Percentiles rank a stretch among this genome's conserved stretches.
phyloP scores from a whole-genome alignment of 2,113 vertebrate species.

The Strix aluco region DNA sequence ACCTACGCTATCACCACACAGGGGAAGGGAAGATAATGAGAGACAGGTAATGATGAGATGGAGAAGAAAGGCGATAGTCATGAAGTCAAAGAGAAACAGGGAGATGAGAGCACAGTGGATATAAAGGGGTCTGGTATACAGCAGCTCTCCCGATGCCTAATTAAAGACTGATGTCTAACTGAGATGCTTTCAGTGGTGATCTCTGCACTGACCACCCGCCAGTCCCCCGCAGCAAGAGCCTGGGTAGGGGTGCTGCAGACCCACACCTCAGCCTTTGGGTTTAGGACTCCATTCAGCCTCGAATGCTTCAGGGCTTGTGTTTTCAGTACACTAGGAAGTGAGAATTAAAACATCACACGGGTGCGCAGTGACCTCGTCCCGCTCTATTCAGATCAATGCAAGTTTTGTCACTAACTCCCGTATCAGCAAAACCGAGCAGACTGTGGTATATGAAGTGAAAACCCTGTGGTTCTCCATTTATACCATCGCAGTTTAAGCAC shows the following conservation, averaged over 20 bases:
- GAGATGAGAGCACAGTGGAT: neutral
- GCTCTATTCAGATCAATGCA: neutral
- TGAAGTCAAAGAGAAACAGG: neutral
- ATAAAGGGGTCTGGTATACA: neutral
- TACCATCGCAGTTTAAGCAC: neutral
- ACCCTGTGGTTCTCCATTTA: neutral
- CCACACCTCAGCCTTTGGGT: neutral
- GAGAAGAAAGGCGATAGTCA: neutral
- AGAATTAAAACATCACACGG: neutral
- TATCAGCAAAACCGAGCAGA: neutral
- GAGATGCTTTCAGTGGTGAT: neutral
- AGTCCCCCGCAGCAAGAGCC: neutral
- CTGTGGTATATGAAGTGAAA: neutral
- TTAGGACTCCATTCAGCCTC: neutral
- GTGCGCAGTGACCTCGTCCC: fast-evolving
- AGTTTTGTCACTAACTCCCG: neutral
- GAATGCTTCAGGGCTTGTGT: neutral
- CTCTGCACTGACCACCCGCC: neutral
- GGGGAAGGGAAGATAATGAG: neutral
- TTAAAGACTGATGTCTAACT: neutral
- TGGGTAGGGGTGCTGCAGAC: neutral
- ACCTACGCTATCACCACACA: fast-evolving
- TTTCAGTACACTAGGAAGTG: neutral
- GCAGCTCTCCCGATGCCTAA: neutral
- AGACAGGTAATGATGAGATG: neutral